Conservation (phyloP, 2,797 vertebrate species). For the Leptatherina wallacei region DNA sequence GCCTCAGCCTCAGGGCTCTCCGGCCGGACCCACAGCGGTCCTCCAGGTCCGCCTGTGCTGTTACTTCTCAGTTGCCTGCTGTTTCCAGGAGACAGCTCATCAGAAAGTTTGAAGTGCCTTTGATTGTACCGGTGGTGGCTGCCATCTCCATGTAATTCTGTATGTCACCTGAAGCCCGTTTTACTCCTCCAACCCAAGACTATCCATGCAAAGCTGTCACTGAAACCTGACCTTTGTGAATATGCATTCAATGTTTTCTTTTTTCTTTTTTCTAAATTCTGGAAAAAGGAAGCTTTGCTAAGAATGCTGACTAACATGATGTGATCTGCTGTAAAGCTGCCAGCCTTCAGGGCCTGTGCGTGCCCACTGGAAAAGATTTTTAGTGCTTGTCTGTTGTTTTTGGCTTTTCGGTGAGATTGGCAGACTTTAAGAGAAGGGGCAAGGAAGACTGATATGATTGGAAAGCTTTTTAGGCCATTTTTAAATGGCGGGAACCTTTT, state of each 20-base stretch:
- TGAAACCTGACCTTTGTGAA: neutral
- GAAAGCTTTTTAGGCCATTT: constrained; percentile 48
- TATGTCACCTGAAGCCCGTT: neutral
- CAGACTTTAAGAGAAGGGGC: constrained; percentile 26
- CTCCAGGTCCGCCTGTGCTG: constrained; percentile 17
- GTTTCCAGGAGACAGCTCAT: constrained; percentile 53
- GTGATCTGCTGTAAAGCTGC: constrained; percentile 49
- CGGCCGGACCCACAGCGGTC: constrained; percentile 7
- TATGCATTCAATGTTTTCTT: neutral
- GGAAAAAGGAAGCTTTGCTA: neutral
- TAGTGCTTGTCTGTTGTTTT: constrained; percentile 33
- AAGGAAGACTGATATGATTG: constrained; percentile 39
- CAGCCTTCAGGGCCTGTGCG: neutral
- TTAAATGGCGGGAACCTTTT: constrained; percentile 37
- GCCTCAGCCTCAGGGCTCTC: constrained; percentile 25
- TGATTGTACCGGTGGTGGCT: constrained; percentile 49
- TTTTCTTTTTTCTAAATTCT: constrained; percentile 10
- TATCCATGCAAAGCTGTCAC: constrained; percentile 6
- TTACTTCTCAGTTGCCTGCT: constrained; percentile 38
- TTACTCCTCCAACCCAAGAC: neutral
- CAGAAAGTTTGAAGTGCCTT: constrained; percentile 49
- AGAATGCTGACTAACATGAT: constrained; percentile 36
- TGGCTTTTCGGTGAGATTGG: constrained; percentile 42
- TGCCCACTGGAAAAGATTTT: constrained; percentile 14
- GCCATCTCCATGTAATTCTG: neutral